These are phyloP conservation scores for Pantala flavescens DNA, from an alignment of 1,140 invertebrate genomes.

Conservation along the genomic window DNA sequence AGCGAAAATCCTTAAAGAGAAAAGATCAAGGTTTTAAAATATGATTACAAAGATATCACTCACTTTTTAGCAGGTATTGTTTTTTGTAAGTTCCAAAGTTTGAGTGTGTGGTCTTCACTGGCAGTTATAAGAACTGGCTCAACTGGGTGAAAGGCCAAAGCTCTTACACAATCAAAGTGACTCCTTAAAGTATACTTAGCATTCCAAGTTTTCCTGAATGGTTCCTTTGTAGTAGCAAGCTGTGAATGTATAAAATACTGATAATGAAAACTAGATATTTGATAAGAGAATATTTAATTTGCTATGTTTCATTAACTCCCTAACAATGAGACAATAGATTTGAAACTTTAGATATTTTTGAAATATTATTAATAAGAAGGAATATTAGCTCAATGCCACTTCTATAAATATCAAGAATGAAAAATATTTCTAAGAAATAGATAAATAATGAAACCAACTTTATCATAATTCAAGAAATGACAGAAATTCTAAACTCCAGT, in stretches of 20 bases:
- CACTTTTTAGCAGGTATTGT: slow-evolving; percentile 94
- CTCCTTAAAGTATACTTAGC: slow-evolving; percentile 93
- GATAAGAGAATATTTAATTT: no score
- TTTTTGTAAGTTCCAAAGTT: slow-evolving; percentile 98
- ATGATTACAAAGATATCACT: slow-evolving; percentile 25
- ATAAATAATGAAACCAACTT: no score
- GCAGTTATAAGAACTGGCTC: slow-evolving; percentile 96
- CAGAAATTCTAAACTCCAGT: no score
- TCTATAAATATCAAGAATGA: no score
- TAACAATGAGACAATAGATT: slow-evolving; percentile 14
- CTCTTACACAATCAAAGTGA: slow-evolving; percentile 95
- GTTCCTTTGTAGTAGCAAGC: slow-evolving; percentile 78
- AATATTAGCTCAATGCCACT: no score
- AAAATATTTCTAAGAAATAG: no score
- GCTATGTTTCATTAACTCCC: neutral
- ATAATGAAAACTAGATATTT: neutral
- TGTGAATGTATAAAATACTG: slow-evolving; percentile 31
- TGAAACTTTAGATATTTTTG: no score
- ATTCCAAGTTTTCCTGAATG: slow-evolving; percentile 95
- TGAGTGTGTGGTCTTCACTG: slow-evolving; percentile 96
- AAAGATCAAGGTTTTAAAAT: no score
- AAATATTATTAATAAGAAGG: no score
- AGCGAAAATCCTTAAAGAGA: no score
- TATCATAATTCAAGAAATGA: no score
- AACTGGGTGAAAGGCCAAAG: slow-evolving; percentile 93